Percentiles rank a stretch among this genome's conserved stretches.
Evolutionary conservation across 2,113 vertebrate genomes (phyloP).

Genomic region (Aegotheles bennettii): DNA sequence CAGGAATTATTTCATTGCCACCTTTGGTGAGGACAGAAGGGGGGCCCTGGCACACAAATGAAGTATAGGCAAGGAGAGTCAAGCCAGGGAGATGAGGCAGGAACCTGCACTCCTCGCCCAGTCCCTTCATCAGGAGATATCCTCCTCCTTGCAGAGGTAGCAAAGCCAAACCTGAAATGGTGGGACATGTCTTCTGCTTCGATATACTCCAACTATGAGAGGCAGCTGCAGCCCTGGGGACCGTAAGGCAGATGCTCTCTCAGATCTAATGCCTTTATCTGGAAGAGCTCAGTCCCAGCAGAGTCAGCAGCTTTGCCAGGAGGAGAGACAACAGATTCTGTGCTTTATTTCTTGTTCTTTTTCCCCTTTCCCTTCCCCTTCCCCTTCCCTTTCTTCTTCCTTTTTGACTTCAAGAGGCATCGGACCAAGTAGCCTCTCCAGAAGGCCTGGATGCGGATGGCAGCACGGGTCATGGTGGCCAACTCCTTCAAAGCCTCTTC

Average conservation of each 20-base stretch:
- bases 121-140: background rate
- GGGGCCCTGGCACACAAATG: background rate
- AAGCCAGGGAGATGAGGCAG: no score
- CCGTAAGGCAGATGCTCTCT: background rate
- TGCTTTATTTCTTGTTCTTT: conserved; percentile 30
- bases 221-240: background rate
- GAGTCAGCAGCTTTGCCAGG: background rate
- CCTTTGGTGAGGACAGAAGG: background rate
- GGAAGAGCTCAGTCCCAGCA: background rate
- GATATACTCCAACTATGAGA: background rate
- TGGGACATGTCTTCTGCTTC: background rate
- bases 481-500: conserved; percentile 67
- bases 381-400: conserved; percentile 20
- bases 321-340: background rate
- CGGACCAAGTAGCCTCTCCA: conserved; percentile 82
- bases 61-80: background rate
- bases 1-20: background rate
- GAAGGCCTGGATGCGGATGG: conserved; percentile 76
- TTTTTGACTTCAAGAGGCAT: conserved; percentile 69
- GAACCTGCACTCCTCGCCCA: background rate
- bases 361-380: conserved; percentile 59
- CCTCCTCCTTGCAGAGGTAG: background rate
- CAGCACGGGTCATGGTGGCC: conserved; percentile 69
- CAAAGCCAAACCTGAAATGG: background rate
- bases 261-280: background rate